A percentile compares a stretch with the other conserved stretches of the same genome.
Evolutionary conservation across 2,113 vertebrate genomes (phyloP).

Genomic region (Platichthys stellatus): DNA sequence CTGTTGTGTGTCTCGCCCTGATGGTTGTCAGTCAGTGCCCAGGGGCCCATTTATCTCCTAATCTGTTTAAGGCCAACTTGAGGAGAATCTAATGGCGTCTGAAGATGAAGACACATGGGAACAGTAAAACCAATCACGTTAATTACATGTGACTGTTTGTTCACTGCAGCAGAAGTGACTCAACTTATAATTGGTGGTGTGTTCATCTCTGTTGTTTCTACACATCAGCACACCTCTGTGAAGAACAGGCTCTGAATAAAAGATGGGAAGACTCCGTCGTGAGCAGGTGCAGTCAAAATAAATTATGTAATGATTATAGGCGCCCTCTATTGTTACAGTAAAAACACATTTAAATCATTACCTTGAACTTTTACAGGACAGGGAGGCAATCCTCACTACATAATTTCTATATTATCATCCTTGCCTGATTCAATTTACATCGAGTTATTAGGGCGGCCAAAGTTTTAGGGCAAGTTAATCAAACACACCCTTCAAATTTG

Average conservation of each 20-base stretch:
- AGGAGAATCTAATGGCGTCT: neutral
- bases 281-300: too few species aligned
- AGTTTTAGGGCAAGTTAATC: too few species aligned
- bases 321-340: too few species aligned
- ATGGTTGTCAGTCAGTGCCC: neutral
- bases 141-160: neutral
- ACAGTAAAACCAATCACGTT: neutral
- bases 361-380: too few species aligned
- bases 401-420: neutral
- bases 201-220: neutral
- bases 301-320: neutral
- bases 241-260: neutral
- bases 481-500: neutral
- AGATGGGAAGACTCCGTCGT: too few species aligned
- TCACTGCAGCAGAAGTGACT: conserved; percentile 6
- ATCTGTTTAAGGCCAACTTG: neutral
- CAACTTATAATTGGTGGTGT: neutral
- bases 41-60: neutral
- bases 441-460: too few species aligned
- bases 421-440: neutral
- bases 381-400: neutral
- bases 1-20: too few species aligned
- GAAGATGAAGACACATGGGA: neutral
- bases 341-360: too few species aligned
- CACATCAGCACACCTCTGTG: neutral